Evolutionary conservation across 2,797 vertebrate species (phyloP).

Genomic region (Lagocephalus sceleratus): DNA sequence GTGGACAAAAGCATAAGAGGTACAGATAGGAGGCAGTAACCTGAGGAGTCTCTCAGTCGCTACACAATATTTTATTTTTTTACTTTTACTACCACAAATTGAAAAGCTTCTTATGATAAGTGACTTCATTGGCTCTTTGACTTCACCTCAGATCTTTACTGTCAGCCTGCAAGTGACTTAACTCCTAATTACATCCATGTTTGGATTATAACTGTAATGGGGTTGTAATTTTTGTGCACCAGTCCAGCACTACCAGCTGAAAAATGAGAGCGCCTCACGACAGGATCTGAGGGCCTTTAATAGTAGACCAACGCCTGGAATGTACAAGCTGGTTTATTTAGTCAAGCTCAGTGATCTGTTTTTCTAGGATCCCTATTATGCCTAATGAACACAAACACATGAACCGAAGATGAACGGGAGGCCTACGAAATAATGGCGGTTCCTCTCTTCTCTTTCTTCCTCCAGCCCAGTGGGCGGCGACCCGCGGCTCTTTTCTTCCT

Average conservation of each 20-base stretch:
- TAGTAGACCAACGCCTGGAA: constrained; percentile 68
- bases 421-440: constrained; percentile 57
- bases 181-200: too few relatives aligned
- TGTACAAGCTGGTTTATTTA: constrained; percentile 71
- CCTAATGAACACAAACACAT: constrained; percentile 68
- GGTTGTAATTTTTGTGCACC: too few relatives aligned
- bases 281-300: constrained; percentile 52
- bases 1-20: too few relatives aligned
- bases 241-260: constrained; percentile 19
- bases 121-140: too few relatives aligned
- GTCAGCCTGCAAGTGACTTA: too few relatives aligned
- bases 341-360: constrained; percentile 70
- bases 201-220: too few relatives aligned
- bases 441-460: not conserved
- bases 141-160: too few relatives aligned
- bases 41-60: too few relatives aligned
- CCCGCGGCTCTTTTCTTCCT: not conserved
- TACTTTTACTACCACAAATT: too few relatives aligned
- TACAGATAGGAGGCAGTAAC: too few relatives aligned
- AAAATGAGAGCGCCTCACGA: constrained; percentile 40
- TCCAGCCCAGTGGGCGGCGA: not conserved
- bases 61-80: too few relatives aligned
- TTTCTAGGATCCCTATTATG: constrained; percentile 70
- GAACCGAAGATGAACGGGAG: constrained; percentile 32
- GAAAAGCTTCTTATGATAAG: too few relatives aligned